Percentiles rank a stretch among this genome's conserved stretches.
phyloP scores from a whole-genome alignment of 2,797 vertebrate genomes.

The Malurus leucopterus region DNA sequence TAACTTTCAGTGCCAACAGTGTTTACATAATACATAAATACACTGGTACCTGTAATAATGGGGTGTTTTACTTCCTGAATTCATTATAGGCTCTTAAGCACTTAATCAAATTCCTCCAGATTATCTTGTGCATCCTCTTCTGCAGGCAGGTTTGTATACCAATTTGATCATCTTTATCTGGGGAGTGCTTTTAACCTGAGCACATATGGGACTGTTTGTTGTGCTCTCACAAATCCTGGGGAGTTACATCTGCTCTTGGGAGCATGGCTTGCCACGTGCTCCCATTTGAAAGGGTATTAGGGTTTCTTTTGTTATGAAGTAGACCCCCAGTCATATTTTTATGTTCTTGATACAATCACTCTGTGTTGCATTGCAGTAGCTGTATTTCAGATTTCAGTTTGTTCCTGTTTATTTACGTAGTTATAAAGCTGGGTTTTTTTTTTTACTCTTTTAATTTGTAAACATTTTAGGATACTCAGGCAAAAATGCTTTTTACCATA shows the following conservation, averaged over 20 bases:
- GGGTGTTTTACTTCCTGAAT: slow-evolving; percentile 16
- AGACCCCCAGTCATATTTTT: neutral
- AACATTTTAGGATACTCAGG: neutral
- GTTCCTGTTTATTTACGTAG: neutral
- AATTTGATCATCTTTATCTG: neutral
- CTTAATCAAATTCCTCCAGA: slow-evolving; percentile 41
- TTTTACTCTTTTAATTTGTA: neutral
- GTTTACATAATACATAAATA: slow-evolving; percentile 5
- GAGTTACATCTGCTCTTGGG: neutral
- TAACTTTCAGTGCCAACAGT: neutral
- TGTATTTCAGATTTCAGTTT: neutral
- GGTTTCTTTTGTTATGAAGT: neutral
- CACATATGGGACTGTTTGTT: neutral
- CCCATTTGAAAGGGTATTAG: neutral
- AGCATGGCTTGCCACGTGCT: neutral
- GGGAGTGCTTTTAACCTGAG: neutral
- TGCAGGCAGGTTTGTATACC: neutral
- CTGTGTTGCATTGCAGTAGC: neutral
- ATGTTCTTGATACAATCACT: neutral
- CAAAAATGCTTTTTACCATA: neutral
- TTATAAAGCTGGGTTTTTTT: neutral
- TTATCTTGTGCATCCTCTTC: slow-evolving; percentile 10
- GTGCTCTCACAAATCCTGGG: neutral
- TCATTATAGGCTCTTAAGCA: slow-evolving; percentile 11
- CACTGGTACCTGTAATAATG: neutral